A percentile compares a stretch with the other conserved stretches of the same genome.
phyloP scores from a whole-genome alignment of 2,113 vertebrate genomes.

The Xenus cinereus region DNA sequence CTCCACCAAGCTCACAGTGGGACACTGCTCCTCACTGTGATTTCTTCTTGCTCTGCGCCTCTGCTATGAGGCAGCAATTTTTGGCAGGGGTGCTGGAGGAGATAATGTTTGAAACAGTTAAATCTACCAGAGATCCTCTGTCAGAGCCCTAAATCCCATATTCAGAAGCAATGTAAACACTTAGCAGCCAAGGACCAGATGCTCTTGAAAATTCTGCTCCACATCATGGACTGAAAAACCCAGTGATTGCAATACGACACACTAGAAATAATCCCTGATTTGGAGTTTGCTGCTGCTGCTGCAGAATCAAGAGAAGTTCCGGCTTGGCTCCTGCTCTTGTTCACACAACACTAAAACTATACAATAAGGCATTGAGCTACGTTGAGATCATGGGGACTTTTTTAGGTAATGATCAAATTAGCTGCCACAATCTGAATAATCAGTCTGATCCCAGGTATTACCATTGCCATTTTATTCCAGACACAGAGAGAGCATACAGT shows the following conservation, averaged over 20 bases:
- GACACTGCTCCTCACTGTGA: background rate
- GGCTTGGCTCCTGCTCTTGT: background rate
- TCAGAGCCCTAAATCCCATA: constrained; percentile 3
- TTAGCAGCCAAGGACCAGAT: background rate
- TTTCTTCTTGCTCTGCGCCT: background rate
- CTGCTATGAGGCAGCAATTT: background rate
- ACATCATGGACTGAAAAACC: background rate
- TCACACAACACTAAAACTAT: background rate
- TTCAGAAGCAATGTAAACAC: constrained; percentile 32
- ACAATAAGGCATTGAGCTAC: background rate
- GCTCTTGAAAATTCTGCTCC: constrained; percentile 27
- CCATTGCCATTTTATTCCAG: background rate
- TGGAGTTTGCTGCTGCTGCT: background rate
- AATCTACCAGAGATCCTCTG: background rate
- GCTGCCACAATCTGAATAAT: background rate
- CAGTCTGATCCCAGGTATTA: constrained; percentile 4
- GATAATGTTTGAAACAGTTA: background rate
- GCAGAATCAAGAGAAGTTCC: background rate
- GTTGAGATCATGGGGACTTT: background rate
- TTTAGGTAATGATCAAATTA: background rate
- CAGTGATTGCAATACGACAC: background rate
- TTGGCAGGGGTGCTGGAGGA: background rate
- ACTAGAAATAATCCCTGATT: background rate
- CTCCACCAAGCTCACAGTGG: background rate
- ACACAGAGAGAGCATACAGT: background rate